Conservation (phyloP, 2,888 invertebrate species). For the Zootermopsis nevadensis region DNA sequence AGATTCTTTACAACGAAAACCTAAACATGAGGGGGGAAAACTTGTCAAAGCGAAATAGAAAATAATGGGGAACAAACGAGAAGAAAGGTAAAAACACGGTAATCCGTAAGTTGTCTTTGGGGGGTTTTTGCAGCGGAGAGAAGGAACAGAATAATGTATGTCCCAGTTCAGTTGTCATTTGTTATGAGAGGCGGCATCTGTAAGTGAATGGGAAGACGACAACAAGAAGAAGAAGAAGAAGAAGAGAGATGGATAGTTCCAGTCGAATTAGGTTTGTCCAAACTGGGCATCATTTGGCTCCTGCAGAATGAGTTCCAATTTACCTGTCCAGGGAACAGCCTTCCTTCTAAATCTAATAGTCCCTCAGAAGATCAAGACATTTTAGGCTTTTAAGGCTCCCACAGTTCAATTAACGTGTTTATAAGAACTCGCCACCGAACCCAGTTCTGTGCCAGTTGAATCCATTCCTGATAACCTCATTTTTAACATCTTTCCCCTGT, state of each 20-base stretch:
- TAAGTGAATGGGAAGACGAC: constrained; percentile 4
- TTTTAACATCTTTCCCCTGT: too few species aligned
- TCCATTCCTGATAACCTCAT: too few species aligned
- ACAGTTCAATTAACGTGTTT: too few species aligned
- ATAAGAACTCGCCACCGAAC: too few species aligned
- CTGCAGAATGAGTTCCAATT: too few species aligned
- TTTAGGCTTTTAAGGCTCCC: too few species aligned
- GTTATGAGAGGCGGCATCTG: not conserved
- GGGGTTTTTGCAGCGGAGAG: constrained; percentile 4
- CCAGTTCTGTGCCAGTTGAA: too few species aligned
- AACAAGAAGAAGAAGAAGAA: not conserved
- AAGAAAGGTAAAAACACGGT: not conserved
- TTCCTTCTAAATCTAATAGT: too few species aligned
- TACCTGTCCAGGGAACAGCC: too few species aligned
- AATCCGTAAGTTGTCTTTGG: not conserved
- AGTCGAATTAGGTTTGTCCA: constrained; percentile 8
- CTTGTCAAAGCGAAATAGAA: constrained; percentile 1
- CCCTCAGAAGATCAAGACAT: too few species aligned
- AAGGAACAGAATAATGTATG: constrained; percentile 8
- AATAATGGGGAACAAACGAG: not conserved
- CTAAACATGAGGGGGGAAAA: not conserved
- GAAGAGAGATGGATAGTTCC: not conserved
- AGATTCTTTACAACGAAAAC: not conserved
- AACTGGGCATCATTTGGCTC: not conserved
- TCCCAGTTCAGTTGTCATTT: constrained; percentile 24